Percentiles rank a stretch among this genome's conserved stretches.
These are phyloP conservation scores for Indri indri DNA, from an alignment of 2,113 vertebrate genomes.

Conservation along the genomic window DNA sequence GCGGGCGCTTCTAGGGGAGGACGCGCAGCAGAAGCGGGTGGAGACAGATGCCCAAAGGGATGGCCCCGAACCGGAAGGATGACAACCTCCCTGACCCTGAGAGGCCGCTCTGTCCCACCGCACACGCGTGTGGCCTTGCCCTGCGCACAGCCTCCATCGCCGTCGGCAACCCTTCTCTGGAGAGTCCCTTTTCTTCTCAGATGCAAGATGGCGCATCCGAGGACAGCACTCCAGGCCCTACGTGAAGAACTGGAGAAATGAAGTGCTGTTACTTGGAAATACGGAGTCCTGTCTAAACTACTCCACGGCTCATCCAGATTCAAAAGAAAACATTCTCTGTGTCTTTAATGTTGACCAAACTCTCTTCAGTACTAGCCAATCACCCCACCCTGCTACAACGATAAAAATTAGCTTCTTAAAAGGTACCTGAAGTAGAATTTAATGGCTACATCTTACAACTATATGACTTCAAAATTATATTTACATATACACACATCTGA, in stretches of 20 bases:
- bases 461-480: neutral
- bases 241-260: rapidly evolving
- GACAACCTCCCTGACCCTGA: no score
- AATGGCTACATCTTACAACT: neutral
- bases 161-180: neutral
- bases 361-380: neutral
- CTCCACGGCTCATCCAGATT: neutral
- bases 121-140: rapidly evolving
- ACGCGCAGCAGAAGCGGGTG: neutral
- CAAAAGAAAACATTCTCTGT: neutral
- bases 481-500: neutral
- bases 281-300: rapidly evolving
- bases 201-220: rapidly evolving
- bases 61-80: neutral
- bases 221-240: rapidly evolving
- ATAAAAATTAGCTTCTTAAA: neutral
- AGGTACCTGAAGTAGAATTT: neutral
- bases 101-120: neutral
- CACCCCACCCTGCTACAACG: neutral
- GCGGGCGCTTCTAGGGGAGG: rapidly evolving
- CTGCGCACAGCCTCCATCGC: rapidly evolving
- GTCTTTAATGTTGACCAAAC: neutral
- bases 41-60: rapidly evolving
- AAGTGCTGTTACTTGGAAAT: neutral
- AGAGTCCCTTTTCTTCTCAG: neutral